Evolutionary conservation across 2,888 invertebrate species (phyloP), one percentile per base, ranked within the genome.

Genomic region (Trisateles emortualis): DNA sequence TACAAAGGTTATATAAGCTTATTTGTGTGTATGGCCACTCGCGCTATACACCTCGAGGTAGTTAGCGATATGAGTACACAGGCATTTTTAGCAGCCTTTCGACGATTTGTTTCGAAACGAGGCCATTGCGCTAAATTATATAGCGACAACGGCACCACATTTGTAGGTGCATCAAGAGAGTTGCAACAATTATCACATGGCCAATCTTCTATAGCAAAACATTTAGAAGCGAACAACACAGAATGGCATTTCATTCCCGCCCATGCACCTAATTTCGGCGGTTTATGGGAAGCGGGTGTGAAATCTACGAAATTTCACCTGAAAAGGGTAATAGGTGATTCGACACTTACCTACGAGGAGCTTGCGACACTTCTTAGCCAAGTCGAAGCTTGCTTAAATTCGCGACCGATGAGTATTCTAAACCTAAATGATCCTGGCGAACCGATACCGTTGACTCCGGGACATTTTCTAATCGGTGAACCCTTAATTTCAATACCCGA

Each of bases 271-370:
- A n/a, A n/a, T n/a, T n/a, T n/a, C n/a, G n/a, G n/a, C n/a, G n/a
- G n/a, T n/a, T n/a, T n/a, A n/a, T n/a, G n/a, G n/a, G n/a, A n/a
- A n/a, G n/a, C n/a, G n/a, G n/a, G n/a, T n/a, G n/a, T n/a, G n/a
- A n/a, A n/a, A n/a, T n/a, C 38, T 3, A 38, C 38, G 3, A 38
- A 38, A 19, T 17, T 5, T n/a, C 22, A 38, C 19, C 19, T 38
- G 4, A 38, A 38, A n/a, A 8, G 38, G 5, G 22, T 38, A 2
- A 38, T 38, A 3, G 22, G 19, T 4, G 22, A 38, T 19, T 10
- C 38, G n/a, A 38, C 38, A 22, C 11, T 38, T 2, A 38, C 38
- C 4, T 38, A 38, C n/a, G 38, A 38, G n/a, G 38, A 38, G n/a
- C 1, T 38, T 0, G 10, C 10, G 8, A 38, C 38, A 17, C 22